Conservation (phyloP, 2,888 invertebrate species). For the Drosophila lutescens region DNA sequence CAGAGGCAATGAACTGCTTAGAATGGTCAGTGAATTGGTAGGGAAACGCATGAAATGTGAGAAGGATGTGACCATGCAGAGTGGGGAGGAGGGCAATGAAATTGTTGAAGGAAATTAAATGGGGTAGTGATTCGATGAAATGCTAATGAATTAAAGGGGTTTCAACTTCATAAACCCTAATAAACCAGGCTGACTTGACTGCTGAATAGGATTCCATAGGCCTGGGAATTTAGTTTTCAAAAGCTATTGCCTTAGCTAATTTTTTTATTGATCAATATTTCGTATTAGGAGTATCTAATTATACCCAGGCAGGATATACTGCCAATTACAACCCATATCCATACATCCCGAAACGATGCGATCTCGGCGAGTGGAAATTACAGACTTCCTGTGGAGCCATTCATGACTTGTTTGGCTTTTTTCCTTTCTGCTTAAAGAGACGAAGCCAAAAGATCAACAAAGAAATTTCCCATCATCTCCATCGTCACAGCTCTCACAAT, state of each 20-base stretch:
- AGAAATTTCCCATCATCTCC: slow-evolving; percentile 21
- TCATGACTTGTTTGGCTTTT: not conserved
- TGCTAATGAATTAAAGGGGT: slow-evolving; percentile 3
- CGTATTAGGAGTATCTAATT: not conserved
- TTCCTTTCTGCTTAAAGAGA: not conserved
- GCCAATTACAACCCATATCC: not conserved
- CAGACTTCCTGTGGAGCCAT: slow-evolving; percentile 8
- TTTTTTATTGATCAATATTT: not conserved
- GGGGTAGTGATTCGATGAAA: slow-evolving; percentile 7
- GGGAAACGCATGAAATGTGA: slow-evolving; percentile 6
- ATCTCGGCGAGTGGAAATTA: slow-evolving; percentile 4
- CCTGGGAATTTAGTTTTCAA: too few species aligned
- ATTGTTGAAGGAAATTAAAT: not conserved
- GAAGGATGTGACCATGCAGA: slow-evolving; percentile 6
- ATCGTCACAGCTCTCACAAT: slow-evolving; percentile 7
- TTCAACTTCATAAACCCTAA: not conserved
- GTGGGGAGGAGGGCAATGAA: not conserved
- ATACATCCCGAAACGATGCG: not conserved
- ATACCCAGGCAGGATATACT: not conserved
- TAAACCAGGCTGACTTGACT: too few species aligned
- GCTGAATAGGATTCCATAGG: too few species aligned
- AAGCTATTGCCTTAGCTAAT: too few species aligned
- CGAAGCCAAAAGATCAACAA: slow-evolving; percentile 32
- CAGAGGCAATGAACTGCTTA: slow-evolving; percentile 22
- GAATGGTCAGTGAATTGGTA: slow-evolving; percentile 1